Evolutionary conservation across 2,113 vertebrate genomes (phyloP).

Genomic region (Phoxinus phoxinus): DNA sequence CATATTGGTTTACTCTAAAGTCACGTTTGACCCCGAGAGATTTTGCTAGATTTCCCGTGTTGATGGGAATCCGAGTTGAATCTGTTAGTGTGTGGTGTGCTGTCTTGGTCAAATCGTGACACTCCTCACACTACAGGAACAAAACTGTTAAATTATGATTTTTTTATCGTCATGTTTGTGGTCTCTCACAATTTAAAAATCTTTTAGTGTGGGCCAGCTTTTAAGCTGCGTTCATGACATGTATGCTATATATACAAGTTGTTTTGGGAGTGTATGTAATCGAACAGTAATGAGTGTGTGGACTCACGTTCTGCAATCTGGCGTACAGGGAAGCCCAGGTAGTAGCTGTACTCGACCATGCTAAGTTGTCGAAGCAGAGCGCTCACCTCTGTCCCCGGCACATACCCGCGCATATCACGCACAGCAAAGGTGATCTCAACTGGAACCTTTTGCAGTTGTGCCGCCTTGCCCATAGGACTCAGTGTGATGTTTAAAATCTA

Average conservation of each 20-base stretch:
- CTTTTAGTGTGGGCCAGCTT: too few species aligned
- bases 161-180: too few species aligned
- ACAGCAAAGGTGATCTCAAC: slow-evolving; percentile 88
- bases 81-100: too few species aligned
- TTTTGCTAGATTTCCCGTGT: too few species aligned
- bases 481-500: slow-evolving; percentile 92
- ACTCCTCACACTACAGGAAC: too few species aligned
- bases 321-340: slow-evolving; percentile 92
- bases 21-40: too few species aligned
- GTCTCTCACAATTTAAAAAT: too few species aligned
- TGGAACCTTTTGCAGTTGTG: slow-evolving; percentile 77
- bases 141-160: too few species aligned
- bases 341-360: slow-evolving; percentile 95
- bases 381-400: slow-evolving; percentile 89
- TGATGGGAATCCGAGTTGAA: too few species aligned
- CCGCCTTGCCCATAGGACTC: slow-evolving; percentile 58
- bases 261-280: not conserved
- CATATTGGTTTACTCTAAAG: too few species aligned
- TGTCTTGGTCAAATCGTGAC: too few species aligned
- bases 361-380: slow-evolving; percentile 85
- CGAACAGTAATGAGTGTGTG: not conserved
- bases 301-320: slow-evolving; percentile 97
- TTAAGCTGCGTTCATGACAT: too few species aligned
- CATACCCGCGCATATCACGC: slow-evolving; percentile 72
- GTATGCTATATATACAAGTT: not conserved